Percentiles rank a stretch among this genome's conserved stretches.
Conservation (phyloP, 2,113 vertebrate genomes). For the Orthonyx spaldingii region DNA sequence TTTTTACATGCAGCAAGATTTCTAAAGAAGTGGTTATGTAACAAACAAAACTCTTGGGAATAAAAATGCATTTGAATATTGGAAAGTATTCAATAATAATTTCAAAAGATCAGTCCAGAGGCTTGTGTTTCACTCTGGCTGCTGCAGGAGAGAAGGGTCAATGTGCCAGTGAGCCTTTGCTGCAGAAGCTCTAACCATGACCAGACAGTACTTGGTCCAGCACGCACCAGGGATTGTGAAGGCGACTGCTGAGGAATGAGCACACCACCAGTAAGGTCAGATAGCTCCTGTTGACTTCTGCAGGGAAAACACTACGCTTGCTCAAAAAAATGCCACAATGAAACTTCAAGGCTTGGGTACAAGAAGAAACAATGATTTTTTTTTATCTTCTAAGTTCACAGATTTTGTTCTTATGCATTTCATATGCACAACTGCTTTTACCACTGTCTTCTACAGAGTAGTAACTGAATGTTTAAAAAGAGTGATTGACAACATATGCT, state of each 20-base stretch:
- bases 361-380: background rate
- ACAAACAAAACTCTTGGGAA: background rate
- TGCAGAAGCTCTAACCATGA: background rate
- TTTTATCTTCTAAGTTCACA: background rate
- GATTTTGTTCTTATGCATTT: background rate
- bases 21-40: fast-evolving
- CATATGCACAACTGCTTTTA: background rate
- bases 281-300: background rate
- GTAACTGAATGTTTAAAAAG: background rate
- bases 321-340: background rate
- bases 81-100: background rate
- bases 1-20: background rate
- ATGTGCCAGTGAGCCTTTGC: background rate
- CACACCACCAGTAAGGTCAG: background rate
- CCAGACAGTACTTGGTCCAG: background rate
- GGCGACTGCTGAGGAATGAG: fast-evolving
- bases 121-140: background rate
- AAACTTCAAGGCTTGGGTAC: background rate
- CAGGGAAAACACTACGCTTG: background rate
- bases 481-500: background rate
- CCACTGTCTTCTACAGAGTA: background rate
- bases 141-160: background rate
- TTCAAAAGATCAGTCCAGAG: background rate
- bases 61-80: background rate
- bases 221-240: background rate